phyloP scores from a whole-genome alignment of 2,113 vertebrate genomes.

The Tragelaphus strepsiceros region DNA sequence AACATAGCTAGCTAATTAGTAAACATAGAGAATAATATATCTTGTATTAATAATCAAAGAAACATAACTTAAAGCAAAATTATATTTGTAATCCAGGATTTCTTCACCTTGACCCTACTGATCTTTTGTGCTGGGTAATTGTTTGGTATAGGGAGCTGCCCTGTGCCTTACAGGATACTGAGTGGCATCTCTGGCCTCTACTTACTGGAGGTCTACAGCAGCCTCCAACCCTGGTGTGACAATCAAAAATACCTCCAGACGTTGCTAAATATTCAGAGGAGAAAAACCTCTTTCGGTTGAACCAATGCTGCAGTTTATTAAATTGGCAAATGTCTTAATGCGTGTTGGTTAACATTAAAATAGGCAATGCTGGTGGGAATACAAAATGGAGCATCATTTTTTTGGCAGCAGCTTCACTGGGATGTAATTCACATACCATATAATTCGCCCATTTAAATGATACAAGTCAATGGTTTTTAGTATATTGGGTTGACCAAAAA shows the following conservation, averaged over 20 bases:
- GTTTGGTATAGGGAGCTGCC: neutral
- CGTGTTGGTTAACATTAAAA: neutral
- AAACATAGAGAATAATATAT: neutral
- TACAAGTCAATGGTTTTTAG: conserved; percentile 1
- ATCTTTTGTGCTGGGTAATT: neutral
- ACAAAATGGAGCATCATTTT: neutral
- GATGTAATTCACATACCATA: neutral
- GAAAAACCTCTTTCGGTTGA: neutral
- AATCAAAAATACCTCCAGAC: neutral
- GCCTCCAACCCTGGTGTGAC: neutral
- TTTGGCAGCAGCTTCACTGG: neutral
- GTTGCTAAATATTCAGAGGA: neutral
- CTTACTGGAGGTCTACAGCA: neutral
- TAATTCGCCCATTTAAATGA: neutral
- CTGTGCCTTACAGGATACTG: neutral
- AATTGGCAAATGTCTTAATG: neutral
- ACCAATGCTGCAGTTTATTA: neutral
- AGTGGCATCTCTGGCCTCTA: neutral
- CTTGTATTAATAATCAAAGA: neutral
- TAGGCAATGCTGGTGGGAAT: neutral
- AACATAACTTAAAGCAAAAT: neutral
- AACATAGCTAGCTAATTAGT: neutral
- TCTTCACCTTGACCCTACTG: neutral
- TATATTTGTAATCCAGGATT: neutral
- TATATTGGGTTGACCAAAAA: neutral